These are phyloP conservation scores for Trichonephila clavata DNA, from an alignment of 1,140 invertebrate species.

Conservation along the genomic window DNA sequence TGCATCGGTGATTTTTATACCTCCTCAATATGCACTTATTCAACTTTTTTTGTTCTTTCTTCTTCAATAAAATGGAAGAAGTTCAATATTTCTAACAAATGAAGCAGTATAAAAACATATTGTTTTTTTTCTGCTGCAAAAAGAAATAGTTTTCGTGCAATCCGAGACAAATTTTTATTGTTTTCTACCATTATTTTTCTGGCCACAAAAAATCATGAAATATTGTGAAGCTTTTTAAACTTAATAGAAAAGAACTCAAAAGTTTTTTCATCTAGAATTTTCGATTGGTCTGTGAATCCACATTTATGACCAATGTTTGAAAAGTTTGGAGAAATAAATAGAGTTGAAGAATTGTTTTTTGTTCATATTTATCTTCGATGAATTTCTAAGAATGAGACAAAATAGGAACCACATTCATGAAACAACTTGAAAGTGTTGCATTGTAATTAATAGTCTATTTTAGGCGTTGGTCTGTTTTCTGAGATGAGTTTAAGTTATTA, in stretches of 20 bases:
- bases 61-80: neutral
- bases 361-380: neutral
- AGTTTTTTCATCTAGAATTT: neutral
- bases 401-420: too few relatives aligned
- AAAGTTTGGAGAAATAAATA: neutral
- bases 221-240: neutral
- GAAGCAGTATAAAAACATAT: neutral
- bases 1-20: neutral
- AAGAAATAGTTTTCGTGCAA: neutral
- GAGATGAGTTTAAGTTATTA: too few relatives aligned
- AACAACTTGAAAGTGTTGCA: too few relatives aligned
- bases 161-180: neutral
- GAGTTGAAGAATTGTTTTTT: neutral
- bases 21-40: neutral
- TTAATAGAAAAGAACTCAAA: neutral
- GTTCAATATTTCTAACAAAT: neutral
- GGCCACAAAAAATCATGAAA: neutral
- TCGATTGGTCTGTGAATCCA: neutral
- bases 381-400: neutral
- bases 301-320: neutral
- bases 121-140: neutral
- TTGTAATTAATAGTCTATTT: too few relatives aligned
- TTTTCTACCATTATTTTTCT: neutral
- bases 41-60: neutral
- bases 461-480: too few relatives aligned